A percentile compares a stretch with the other conserved stretches of the same genome.
Conservation (phyloP, 2,888 invertebrate species). For the Ferdinandea cuprea region DNA sequence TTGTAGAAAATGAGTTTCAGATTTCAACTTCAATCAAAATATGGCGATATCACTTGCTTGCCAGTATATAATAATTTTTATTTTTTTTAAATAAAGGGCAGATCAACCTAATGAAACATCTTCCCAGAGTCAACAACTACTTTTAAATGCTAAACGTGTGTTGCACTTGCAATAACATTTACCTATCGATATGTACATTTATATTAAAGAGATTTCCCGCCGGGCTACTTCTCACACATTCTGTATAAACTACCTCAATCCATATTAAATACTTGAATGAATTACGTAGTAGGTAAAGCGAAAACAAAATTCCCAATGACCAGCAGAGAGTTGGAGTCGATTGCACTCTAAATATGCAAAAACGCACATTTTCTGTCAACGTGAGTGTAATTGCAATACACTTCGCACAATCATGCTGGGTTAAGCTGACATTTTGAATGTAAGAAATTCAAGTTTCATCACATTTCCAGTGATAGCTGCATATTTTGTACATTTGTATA, state of each 20-base stretch:
- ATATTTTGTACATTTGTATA: slow-evolving; percentile 6
- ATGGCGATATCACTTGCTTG: too few relatives aligned
- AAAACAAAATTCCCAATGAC: slow-evolving; percentile 28
- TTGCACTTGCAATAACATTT: background rate
- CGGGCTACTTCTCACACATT: background rate
- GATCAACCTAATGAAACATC: too few relatives aligned
- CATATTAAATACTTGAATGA: background rate
- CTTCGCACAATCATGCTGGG: slow-evolving; percentile 34
- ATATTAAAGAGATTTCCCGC: too few relatives aligned
- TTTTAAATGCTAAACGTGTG: too few relatives aligned
- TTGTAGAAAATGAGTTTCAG: too few relatives aligned
- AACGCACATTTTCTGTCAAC: slow-evolving; percentile 60
- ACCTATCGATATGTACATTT: background rate
- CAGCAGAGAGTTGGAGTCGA: slow-evolving; percentile 38
- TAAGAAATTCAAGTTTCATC: slow-evolving; percentile 64
- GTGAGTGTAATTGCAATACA: slow-evolving; percentile 45
- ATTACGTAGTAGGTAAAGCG: slow-evolving; percentile 27
- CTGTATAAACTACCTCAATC: background rate
- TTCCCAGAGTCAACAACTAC: too few relatives aligned
- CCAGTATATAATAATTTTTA: too few relatives aligned
- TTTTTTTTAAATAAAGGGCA: too few relatives aligned
- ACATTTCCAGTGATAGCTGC: slow-evolving; percentile 39
- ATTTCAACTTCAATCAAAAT: too few relatives aligned
- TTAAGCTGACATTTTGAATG: slow-evolving; percentile 46
- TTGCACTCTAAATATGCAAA: slow-evolving; percentile 65